Percentiles rank a stretch among this genome's conserved stretches.
phyloP scores from a whole-genome alignment of 2,888 invertebrate species.

The Coenonympha glycerion region DNA sequence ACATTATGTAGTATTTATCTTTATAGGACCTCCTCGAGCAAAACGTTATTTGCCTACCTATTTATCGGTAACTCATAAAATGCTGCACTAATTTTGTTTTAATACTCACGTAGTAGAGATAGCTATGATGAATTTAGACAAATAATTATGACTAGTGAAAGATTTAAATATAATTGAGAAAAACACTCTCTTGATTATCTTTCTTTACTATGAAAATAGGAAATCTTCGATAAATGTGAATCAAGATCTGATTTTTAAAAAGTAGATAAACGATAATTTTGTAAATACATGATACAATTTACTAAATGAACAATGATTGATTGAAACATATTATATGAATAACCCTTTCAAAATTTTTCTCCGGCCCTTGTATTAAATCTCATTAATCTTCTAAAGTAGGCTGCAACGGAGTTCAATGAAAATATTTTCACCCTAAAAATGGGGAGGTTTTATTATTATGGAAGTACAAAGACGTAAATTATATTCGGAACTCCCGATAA shows the following conservation, averaged over 20 bases:
- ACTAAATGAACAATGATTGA: not conserved
- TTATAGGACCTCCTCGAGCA: not conserved
- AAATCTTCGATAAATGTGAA: too few relatives aligned
- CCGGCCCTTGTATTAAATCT: not conserved
- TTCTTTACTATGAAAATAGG: too few relatives aligned
- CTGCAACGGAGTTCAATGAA: not conserved
- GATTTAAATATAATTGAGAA: too few relatives aligned
- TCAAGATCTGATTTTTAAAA: too few relatives aligned
- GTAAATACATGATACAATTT: too few relatives aligned
- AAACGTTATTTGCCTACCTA: not conserved
- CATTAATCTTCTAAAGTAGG: constrained; percentile 4
- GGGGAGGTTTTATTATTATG: not conserved
- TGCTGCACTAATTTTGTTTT: too few relatives aligned
- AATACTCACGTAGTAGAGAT: too few relatives aligned
- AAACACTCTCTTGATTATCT: too few relatives aligned
- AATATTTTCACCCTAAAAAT: not conserved
- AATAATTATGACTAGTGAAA: too few relatives aligned
- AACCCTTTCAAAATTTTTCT: not conserved
- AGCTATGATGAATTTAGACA: too few relatives aligned
- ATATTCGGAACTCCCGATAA: constrained; percentile 13
- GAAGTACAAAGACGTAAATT: constrained; percentile 16
- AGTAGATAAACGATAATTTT: too few relatives aligned
- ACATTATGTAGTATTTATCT: not conserved
- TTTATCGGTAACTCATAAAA: too few relatives aligned
- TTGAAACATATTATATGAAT: not conserved